These are phyloP conservation scores for Drosophila algonquin DNA, from an alignment of 2,888 invertebrate species.

Conservation along the genomic window DNA sequence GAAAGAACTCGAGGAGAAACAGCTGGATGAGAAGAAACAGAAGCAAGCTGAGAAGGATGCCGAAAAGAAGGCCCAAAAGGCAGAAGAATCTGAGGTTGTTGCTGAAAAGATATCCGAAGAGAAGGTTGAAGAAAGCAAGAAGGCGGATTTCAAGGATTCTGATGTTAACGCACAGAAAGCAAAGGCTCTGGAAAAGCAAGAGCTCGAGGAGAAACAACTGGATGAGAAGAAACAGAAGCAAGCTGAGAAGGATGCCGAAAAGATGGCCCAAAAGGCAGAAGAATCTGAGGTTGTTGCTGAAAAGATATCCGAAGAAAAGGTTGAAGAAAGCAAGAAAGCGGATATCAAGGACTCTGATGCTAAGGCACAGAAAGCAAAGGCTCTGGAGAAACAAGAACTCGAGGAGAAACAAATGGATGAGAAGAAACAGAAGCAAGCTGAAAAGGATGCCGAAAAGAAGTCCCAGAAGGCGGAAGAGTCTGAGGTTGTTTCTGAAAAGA, in stretches of 20 bases:
- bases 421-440: conserved; percentile 30
- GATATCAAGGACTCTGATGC: conserved; percentile 1
- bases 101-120: conserved; percentile 20
- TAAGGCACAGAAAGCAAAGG: conserved; percentile 5
- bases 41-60: conserved; percentile 17
- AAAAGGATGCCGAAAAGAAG: not conserved
- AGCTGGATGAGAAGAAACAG: not conserved
- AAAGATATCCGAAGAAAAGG: conserved; percentile 41
- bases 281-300: conserved; percentile 40
- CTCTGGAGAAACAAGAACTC: conserved; percentile 11
- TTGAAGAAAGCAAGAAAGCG: conserved; percentile 5
- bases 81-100: conserved; percentile 21
- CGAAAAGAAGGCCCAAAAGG: conserved; percentile 7
- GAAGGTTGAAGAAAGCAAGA: not conserved
- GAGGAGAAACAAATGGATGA: conserved; percentile 19
- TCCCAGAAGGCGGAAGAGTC: not conserved
- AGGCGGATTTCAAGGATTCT: conserved; percentile 1
- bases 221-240: conserved; percentile 34
- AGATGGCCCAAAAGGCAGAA: conserved; percentile 8
- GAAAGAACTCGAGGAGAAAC: not conserved
- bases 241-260: conserved; percentile 2
- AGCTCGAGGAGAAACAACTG: conserved; percentile 16
- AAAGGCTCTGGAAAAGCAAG: not conserved
- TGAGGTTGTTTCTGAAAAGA: conserved; percentile 7
- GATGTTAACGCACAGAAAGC: conserved; percentile 1